Evolutionary conservation across 1,140 invertebrate genomes (phyloP).

Genomic region (Drosophila ficusphila): DNA sequence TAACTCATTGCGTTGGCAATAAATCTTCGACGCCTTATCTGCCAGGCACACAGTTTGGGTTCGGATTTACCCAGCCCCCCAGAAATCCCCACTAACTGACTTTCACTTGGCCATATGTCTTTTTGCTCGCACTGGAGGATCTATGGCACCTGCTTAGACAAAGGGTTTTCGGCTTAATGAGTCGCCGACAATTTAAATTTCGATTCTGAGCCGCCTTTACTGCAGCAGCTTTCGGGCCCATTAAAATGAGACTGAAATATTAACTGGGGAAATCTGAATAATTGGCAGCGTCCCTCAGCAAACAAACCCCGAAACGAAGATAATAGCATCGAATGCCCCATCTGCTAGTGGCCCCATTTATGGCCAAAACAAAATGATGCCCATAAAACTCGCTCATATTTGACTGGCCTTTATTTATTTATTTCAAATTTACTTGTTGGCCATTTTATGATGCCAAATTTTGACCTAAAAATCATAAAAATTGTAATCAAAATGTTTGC

Average conservation of each 20-base stretch:
- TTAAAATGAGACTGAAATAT: slow-evolving; percentile 69
- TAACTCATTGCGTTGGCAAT: slow-evolving; percentile 84
- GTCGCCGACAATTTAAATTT: slow-evolving; percentile 47
- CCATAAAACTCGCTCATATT: slow-evolving; percentile 66
- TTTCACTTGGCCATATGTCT: slow-evolving; percentile 28
- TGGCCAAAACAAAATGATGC: slow-evolving; percentile 22
- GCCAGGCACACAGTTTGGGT: slow-evolving; percentile 67
- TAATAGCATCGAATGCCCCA: slow-evolving; percentile 28
- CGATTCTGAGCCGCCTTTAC: slow-evolving; percentile 55
- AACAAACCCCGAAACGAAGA: slow-evolving; percentile 14
- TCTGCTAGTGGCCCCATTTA: slow-evolving; percentile 23
- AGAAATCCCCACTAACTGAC: not conserved
- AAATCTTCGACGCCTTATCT: slow-evolving; percentile 82
- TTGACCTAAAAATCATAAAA: slow-evolving; percentile 84
- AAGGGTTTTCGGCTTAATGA: slow-evolving; percentile 58
- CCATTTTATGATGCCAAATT: slow-evolving; percentile 81
- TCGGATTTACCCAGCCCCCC: slow-evolving; percentile 1
- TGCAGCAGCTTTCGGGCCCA: slow-evolving; percentile 42
- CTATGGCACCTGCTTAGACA: slow-evolving; percentile 72
- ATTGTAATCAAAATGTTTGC: slow-evolving; percentile 73
- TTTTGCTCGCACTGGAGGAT: slow-evolving; percentile 17
- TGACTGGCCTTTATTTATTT: slow-evolving; percentile 65
- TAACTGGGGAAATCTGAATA: slow-evolving; percentile 51
- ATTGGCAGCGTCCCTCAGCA: slow-evolving; percentile 42
- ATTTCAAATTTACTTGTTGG: slow-evolving; percentile 80